phyloP scores from a whole-genome alignment of 2,797 vertebrate species.

The Macrochelys suwanniensis region DNA sequence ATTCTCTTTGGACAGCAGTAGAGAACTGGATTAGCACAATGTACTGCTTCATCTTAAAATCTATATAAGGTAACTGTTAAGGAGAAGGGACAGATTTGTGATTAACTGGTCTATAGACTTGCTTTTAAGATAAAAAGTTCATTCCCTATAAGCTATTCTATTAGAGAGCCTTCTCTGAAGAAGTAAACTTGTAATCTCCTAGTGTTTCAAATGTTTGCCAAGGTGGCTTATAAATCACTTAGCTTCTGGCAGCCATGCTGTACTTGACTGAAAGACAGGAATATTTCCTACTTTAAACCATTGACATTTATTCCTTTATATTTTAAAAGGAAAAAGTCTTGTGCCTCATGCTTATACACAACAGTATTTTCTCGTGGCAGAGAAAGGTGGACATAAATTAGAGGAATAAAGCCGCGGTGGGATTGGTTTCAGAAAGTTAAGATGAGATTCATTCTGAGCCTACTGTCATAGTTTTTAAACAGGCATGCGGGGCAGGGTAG shows the following conservation, averaged over 20 bases:
- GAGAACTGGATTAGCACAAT: constrained; percentile 60
- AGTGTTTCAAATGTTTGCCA: not conserved
- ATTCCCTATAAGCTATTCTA: constrained; percentile 6
- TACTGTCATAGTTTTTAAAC: not conserved
- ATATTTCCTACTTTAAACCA: not conserved
- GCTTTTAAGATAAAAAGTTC: constrained; percentile 68
- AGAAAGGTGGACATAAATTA: not conserved
- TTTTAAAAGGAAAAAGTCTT: not conserved
- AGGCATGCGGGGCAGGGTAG: not conserved
- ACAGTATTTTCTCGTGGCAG: not conserved
- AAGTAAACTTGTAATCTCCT: not conserved
- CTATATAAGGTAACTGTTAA: constrained; percentile 33
- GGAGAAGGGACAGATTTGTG: constrained; percentile 40
- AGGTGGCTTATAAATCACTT: constrained; percentile 26
- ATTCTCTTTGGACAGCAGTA: constrained; percentile 71
- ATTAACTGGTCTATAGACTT: constrained; percentile 55
- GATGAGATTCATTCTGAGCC: not conserved
- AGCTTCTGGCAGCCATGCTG: not conserved
- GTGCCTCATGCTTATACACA: not conserved
- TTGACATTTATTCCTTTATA: not conserved
- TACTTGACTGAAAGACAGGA: not conserved
- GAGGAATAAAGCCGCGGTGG: not conserved
- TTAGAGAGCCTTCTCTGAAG: not conserved
- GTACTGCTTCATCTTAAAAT: constrained; percentile 62
- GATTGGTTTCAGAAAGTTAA: not conserved